Base-by-base conservation (phyloP, 2,113 vertebrate genomes). In the Ameiurus melas region DNA sequence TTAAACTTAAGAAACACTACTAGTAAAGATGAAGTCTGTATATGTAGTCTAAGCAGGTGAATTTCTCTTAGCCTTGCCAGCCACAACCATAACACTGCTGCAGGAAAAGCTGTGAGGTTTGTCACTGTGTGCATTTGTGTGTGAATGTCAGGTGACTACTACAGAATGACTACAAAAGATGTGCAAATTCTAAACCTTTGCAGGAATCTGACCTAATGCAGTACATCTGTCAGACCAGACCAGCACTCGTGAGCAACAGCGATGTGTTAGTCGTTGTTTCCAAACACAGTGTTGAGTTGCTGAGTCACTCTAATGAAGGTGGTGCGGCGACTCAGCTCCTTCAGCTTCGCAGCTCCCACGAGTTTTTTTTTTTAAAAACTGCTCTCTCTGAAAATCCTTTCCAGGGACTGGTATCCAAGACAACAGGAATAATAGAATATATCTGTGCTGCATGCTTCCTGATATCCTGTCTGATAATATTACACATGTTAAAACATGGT, bases 241-340 rank as follows among this genome's bases (percentile, higher is more conserved):
- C 39, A 57, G 55, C 81, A 83, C 27, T 88, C 27, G 17, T 22
- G 64, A 81, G 33, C 27, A 13, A 19, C 3, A 70, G 13, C 3
- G 22, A 27, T 55, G 27, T 13, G 78, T 93, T 91, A 95, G 90
- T 91, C 93, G 89, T 93, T 93, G 16, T 91, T 95, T 62, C 96
- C 96, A 64, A 96, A 96, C 39, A 96, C 94, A 0, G 95, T 95
- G 94, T 97, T 98, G 92, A 97, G 94, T 90, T 98, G 97, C 93
- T 97, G 97, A 84, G 96, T 97, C 93, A 98, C 97, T 62, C 97
- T 92, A 93, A 98, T 98, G 92, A 98, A 98, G 47, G 97, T 98
- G 27, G 97, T 97, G 89, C 97, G 94, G 87, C 96, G 95, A 92
- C 97, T 98, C 90, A 98, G 93, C 94, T 98, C 97, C 93, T 97